Base-by-base conservation (phyloP, 2,888 invertebrate genomes). In the Parasteatoda lunata region DNA sequence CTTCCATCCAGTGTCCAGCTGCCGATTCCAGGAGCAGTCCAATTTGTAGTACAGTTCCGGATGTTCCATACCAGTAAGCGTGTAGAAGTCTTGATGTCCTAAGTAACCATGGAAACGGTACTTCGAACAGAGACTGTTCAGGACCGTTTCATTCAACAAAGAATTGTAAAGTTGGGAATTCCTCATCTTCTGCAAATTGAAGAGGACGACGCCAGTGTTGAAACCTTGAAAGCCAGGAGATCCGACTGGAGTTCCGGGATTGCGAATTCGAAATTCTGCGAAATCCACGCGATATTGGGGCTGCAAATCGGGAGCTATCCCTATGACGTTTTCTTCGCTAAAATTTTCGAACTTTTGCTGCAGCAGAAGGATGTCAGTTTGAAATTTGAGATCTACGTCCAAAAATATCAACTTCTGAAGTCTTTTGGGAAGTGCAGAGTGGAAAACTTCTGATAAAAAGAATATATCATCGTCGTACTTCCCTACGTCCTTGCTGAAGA, bases 61-160 rank as follows among this genome's bases (percentile, higher is more conserved):
- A 90, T 94, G 93, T 90, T 96, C 95, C 90, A 94, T 93, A 5
- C 94, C 95, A 15, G 96, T 90, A 65, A 96, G 92, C 0, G 95
- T 95, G 91, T 95, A 96, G 92, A 95, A 95, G 92, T 96, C 96
- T 92, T 96, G 96, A 92, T 96, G 96, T 0, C 96, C 96, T 52
- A 96, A 93, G 91, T 96, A 95, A 3, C 95, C 95, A 92, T 93
- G 89, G 64, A 91, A 91, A 65, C 90, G 83, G 89, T 92, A 93
- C 89, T 92, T 92, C 13, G 91, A 82, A n/a, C 92, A 91, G 64
- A 93, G 84, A 4, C 86, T 77, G 30, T 90, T 88, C 0, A 92
- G 77, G 15, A 84, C 81, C 0, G 91, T 90, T 2, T 88, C 89
- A 48, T 90, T 89, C 4, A 92, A 92, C 72, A 95, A 92, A 73